These are phyloP conservation scores for Homarus americanus DNA, from an alignment of 1,140 invertebrate genomes.

Conservation along the genomic window DNA sequence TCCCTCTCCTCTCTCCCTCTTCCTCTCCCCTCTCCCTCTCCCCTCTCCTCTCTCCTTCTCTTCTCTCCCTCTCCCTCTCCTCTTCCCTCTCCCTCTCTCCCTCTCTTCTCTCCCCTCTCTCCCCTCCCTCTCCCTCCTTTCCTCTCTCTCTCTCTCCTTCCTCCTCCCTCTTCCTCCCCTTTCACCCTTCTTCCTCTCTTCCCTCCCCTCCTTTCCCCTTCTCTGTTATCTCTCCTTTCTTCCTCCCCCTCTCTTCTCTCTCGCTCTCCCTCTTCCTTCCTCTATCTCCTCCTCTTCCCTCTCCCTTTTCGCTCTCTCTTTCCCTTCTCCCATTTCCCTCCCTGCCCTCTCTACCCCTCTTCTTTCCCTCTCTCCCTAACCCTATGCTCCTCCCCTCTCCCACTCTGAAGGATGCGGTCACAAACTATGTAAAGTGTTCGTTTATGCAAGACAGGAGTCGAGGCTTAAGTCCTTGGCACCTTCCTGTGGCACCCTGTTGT, in stretches of 20 bases:
- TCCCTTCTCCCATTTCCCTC: too few species aligned
- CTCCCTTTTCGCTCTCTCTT: too few species aligned
- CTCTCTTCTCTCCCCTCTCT: not conserved
- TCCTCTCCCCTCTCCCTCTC: not conserved
- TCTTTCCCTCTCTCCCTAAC: not conserved
- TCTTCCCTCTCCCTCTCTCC: slow-evolving; percentile 20
- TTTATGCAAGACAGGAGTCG: too few species aligned
- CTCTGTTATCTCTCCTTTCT: not conserved
- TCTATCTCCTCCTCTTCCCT: not conserved
- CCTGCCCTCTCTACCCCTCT: not conserved
- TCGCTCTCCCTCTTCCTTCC: too few species aligned
- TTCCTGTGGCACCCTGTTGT: too few species aligned
- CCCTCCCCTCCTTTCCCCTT: too few species aligned
- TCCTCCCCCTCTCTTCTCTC: not conserved
- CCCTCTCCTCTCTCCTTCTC: slow-evolving; percentile 9
- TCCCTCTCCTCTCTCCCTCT: not conserved
- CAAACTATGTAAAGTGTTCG: too few species aligned
- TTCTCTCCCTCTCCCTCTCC: slow-evolving; percentile 27
- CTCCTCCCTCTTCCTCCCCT: not conserved
- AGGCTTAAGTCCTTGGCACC: too few species aligned
- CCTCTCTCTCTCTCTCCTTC: not conserved
- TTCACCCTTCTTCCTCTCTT: too few species aligned
- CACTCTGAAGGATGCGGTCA: too few species aligned
- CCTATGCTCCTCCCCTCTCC: not conserved
- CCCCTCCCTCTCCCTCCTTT: not conserved